Percentiles rank a stretch among this genome's conserved stretches.
Conservation (phyloP, 2,113 vertebrate species). For the Gopherus evgoodei region DNA sequence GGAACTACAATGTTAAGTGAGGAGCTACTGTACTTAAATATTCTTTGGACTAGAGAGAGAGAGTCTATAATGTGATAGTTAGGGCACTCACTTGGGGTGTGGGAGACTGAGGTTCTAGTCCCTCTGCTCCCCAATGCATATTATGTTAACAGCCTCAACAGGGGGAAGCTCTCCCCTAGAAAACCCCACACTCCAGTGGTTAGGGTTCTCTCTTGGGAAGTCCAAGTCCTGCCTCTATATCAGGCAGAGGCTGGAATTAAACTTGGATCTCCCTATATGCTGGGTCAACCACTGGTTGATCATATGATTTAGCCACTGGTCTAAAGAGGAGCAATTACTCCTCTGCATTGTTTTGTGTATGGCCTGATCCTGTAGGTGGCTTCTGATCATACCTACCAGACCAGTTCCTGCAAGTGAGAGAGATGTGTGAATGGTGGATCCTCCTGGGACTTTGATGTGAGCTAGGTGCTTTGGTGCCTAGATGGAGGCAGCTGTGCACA, state of each 20-base stretch:
- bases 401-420: neutral
- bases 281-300: neutral
- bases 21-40: neutral
- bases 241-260: neutral
- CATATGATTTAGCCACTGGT: neutral
- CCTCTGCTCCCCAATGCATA: neutral
- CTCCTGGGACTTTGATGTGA: neutral
- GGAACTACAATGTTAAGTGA: too few relatives aligned
- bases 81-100: neutral
- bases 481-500: neutral
- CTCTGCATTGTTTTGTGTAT: neutral
- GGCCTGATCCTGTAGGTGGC: neutral
- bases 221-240: neutral
- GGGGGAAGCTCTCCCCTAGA: neutral
- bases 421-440: neutral
- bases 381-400: neutral
- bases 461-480: neutral
- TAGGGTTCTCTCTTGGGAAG: neutral
- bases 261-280: neutral
- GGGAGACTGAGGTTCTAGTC: neutral
- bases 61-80: neutral
- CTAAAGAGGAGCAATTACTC: neutral
- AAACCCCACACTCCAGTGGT: neutral
- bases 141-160: neutral
- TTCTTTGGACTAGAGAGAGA: neutral